Base-by-base conservation (phyloP, 1,140 invertebrate genomes). In the Euura lappo region DNA sequence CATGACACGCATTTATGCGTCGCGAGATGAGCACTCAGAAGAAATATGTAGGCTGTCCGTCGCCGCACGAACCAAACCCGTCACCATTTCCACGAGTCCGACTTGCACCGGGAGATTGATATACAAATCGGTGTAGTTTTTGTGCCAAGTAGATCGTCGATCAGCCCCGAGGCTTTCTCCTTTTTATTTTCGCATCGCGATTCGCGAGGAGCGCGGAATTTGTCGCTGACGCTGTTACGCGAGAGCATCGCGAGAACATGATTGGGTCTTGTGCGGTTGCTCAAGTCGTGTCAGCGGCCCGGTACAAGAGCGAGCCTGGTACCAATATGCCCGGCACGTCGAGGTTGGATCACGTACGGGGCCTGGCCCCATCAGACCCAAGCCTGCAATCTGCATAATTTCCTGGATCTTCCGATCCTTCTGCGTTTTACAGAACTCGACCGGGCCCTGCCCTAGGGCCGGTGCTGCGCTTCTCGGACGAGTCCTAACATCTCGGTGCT, bases 331-430 rank as follows among this genome's bases (percentile, higher is more conserved):
- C 75, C 75, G 71, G 77, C 77, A 79, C 78, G 75, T 79, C 79
- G 74, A 73, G 67, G 69, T 70, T 72, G 74, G 78, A 82, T 82
- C 84, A 86, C 84, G 84, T 85, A 85, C 79, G 75, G 78, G 74
- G 11, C 44, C 70, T 75, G 77, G 76, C 77, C 78, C 81, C 79
- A 85, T 85, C 83, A 83, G 77, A 78, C 79, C 79, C 79, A 81
- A 83, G 84, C 79, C 85, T 84, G 81, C 84, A 87, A 87, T 87
- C 85, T 87, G 82, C 85, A 87, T 86, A 87, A 87, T 86, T 85
- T 75, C 78, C 79, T 79, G 79, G 81, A 78, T 80, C 80, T 76
- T 75, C 75, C 76, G 74, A 79, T 81, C 77, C 77, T 45, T 78
- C 79, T 73, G 79, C 65, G 72, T 65, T 73, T 71, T 78, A 76